Evolutionary conservation across 37 sponge, comb jelly and placozoan genomes (phyloP).

Genomic region (Halisarca cf. caerulea): DNA sequence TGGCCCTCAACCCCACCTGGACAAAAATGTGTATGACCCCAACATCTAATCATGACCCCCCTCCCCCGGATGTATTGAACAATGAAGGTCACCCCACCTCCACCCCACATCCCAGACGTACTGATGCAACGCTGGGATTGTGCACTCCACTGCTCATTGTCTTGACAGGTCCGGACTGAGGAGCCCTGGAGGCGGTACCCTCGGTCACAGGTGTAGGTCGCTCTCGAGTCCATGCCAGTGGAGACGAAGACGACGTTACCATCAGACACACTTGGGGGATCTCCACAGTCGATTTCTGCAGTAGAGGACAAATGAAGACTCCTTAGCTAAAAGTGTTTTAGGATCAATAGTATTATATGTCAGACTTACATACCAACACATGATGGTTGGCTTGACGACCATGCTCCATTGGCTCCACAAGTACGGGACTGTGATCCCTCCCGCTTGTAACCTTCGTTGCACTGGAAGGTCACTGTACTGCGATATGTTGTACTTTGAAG

Average conservation of each 20-base stretch:
- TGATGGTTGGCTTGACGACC: conserved; percentile 52
- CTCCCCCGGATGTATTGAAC: too few species aligned
- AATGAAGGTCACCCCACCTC: too few species aligned
- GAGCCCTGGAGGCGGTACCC: conserved; percentile 45
- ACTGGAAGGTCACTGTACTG: conserved; percentile 49
- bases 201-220: conserved; percentile 35
- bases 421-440: conserved; percentile 37
- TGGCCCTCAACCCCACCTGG: too few species aligned
- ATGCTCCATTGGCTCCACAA: conserved; percentile 57
- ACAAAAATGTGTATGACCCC: too few species aligned
- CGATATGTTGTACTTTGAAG: conserved; percentile 11
- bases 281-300: conserved; percentile 45
- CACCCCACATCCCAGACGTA: too few species aligned
- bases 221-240: conserved; percentile 33
- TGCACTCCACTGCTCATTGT: conserved; percentile 29
- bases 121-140: conserved; percentile 20
- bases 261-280: conserved; percentile 24
- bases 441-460: conserved; percentile 43
- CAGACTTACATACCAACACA: conserved; percentile 53
- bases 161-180: conserved; percentile 27
- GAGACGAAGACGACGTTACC: conserved; percentile 28
- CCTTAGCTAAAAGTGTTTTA: too few species aligned
- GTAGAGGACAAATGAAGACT: too few species aligned
- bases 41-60: too few species aligned
- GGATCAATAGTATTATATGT: too few species aligned